Evolutionary conservation across 2,888 invertebrate genomes (phyloP), one percentile per base, ranked within the genome.

Genomic region (Marasmarcha lunaedactyla): DNA sequence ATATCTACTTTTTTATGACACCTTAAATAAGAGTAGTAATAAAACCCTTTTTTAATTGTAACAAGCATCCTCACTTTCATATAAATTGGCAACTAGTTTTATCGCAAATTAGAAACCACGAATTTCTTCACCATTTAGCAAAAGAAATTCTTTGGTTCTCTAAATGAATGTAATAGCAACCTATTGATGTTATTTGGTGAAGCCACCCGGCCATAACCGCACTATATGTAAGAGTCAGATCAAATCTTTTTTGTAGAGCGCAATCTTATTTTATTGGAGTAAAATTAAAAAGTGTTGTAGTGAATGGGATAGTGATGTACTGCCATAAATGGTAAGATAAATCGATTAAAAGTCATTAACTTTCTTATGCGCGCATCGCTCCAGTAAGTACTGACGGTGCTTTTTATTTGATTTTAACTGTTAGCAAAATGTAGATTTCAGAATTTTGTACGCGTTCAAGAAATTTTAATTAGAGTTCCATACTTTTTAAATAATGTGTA

Each of bases 261-360:
- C 20, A 5, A 20, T 20, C 20, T 20, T 7, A 20, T 20, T 20
- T 20, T 20, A 20, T 20, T 20, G 20, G 20, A 20, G 20, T 20
- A 20, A 20, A 20, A 20, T 20, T 20, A 20, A 20, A 20, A 20
- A 20, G 20, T 20, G 3, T 20, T 20, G 20, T 20, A 20, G 20
- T 20, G 20, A 20, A 20, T 20, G 20, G 20, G 20, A 20, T 20
- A 20, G 20, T 20, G 20, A 20, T 20, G 20, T 20, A 20, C 20
- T 20, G 20, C 20, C 43, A 41, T 38, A 43, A 20, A 20, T 7
- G 62, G 37, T 41, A 44, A 48, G 44, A 43, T 45, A 48, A 49
- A 52, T 55, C 69, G 63, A 73, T 74, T 74, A 72, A 68, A 65
- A 64, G 63, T 59, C 60, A 73, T 74, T 73, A 70, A 71, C 73